phyloP scores from a whole-genome alignment of 2,888 invertebrate genomes.

The Heliconius erato region DNA sequence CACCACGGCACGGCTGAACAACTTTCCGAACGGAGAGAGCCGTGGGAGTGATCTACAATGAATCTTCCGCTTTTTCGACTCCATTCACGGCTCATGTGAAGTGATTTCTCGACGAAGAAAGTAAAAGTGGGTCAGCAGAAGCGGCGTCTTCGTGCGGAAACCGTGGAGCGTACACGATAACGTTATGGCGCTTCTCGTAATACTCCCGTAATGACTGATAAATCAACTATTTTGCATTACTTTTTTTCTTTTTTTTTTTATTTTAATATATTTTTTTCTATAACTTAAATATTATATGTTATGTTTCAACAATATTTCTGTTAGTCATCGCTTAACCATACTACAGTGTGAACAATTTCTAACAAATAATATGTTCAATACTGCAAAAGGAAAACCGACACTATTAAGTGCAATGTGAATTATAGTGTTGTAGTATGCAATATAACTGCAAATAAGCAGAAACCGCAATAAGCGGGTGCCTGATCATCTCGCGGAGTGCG shows the following conservation, averaged over 20 bases:
- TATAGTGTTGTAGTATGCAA: neutral
- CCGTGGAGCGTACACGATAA: constrained; percentile 48
- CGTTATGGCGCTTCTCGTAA: constrained; percentile 49
- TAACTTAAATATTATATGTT: neutral
- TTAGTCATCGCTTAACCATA: neutral
- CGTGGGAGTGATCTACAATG: constrained; percentile 75
- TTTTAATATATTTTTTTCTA: neutral
- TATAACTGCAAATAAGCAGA: constrained; percentile 1
- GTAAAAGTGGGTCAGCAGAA: constrained; percentile 79
- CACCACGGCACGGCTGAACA: constrained; percentile 47
- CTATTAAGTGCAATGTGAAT: neutral
- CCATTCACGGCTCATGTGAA: constrained; percentile 78
- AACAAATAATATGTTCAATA: neutral
- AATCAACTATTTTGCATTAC: constrained; percentile 11
- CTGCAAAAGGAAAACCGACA: neutral
- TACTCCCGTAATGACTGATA: constrained; percentile 44
- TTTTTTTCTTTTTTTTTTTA: neutral
- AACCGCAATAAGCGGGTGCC: constrained; percentile 11
- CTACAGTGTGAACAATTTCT: neutral
- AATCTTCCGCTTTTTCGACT: constrained; percentile 78
- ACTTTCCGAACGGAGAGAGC: constrained; percentile 69
- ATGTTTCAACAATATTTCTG: neutral
- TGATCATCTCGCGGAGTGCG: neutral
- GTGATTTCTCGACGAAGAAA: constrained; percentile 80
- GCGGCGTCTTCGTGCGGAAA: constrained; percentile 58